These are phyloP conservation scores for Melanostoma mellinum DNA, from an alignment of 2,888 invertebrate genomes.

Conservation along the genomic window DNA sequence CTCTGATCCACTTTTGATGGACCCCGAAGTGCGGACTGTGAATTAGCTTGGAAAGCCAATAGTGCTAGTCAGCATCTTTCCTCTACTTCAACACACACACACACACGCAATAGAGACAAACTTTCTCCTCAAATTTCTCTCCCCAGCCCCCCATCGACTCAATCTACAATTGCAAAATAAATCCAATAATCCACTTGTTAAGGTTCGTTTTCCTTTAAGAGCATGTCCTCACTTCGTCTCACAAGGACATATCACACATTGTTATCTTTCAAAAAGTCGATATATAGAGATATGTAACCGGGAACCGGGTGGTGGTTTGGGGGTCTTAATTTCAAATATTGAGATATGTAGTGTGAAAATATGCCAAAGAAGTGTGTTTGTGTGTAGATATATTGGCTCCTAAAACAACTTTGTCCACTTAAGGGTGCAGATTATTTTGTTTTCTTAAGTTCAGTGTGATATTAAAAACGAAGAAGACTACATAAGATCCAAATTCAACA, in stretches of 20 bases:
- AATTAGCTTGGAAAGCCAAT: slow-evolving; percentile 34
- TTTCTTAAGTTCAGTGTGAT: slow-evolving; percentile 31
- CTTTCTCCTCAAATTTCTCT: slow-evolving; percentile 4
- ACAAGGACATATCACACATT: slow-evolving; percentile 61
- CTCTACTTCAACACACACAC: neutral
- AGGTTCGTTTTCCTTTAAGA: slow-evolving; percentile 44
- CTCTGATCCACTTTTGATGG: slow-evolving; percentile 64
- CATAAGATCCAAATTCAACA: too few species aligned
- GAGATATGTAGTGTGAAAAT: slow-evolving; percentile 32
- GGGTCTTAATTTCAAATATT: neutral
- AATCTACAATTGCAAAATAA: slow-evolving; percentile 66
- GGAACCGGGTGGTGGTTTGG: neutral
- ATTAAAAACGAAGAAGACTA: slow-evolving; percentile 46
- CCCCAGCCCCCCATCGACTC: neutral
- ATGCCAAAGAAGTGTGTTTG: slow-evolving; percentile 2
- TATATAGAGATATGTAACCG: neutral
- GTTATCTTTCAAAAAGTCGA: slow-evolving; percentile 48
- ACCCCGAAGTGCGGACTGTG: slow-evolving; percentile 24
- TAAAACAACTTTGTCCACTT: slow-evolving; percentile 53
- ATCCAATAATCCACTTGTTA: slow-evolving; percentile 71
- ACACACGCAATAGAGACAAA: neutral
- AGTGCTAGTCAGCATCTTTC: neutral
- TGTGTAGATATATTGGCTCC: slow-evolving; percentile 31
- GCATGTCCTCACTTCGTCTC: slow-evolving; percentile 28
- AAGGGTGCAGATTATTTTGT: slow-evolving; percentile 56